phyloP scores from a whole-genome alignment of 2,797 vertebrate species.

The Perodicticus potto region DNA sequence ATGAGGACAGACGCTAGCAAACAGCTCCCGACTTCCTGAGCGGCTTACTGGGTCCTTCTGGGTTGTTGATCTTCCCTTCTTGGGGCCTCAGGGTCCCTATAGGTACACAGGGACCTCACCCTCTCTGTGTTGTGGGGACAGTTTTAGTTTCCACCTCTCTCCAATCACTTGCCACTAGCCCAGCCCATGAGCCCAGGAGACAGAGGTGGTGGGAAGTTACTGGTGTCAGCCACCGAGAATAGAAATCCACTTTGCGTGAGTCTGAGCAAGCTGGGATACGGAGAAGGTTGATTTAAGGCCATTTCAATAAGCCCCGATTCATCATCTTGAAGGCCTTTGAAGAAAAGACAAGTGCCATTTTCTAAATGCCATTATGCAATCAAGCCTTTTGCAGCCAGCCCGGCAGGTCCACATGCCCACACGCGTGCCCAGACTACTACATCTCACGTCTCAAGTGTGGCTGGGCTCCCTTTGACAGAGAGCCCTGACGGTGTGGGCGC shows the following conservation, averaged over 20 bases:
- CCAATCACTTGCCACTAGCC: not conserved
- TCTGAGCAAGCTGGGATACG: slow-evolving; percentile 38
- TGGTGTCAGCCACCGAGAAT: not conserved
- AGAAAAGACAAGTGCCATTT: slow-evolving; percentile 65
- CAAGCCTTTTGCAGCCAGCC: slow-evolving; percentile 49
- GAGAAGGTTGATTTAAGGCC: slow-evolving; percentile 55
- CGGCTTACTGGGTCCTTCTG: not conserved
- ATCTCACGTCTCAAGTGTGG: not conserved
- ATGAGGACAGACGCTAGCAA: not conserved
- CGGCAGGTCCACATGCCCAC: not conserved
- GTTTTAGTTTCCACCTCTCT: slow-evolving; percentile 21
- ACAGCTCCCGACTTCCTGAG: not conserved
- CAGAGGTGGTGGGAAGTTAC: not conserved
- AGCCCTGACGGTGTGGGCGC: not conserved
- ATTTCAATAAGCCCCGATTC: slow-evolving; percentile 45
- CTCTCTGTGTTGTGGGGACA: not conserved
- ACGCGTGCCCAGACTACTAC: not conserved
- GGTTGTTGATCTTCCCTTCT: not conserved
- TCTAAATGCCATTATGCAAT: slow-evolving; percentile 71
- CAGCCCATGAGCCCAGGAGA: not conserved
- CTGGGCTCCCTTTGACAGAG: not conserved
- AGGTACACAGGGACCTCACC: not conserved
- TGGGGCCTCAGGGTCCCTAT: not conserved
- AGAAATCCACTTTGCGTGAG: slow-evolving; percentile 18
- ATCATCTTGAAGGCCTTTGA: slow-evolving; percentile 61